Evolutionary conservation across 2,113 vertebrate species (phyloP).

Genomic region (Pachypanchax playfairii): DNA sequence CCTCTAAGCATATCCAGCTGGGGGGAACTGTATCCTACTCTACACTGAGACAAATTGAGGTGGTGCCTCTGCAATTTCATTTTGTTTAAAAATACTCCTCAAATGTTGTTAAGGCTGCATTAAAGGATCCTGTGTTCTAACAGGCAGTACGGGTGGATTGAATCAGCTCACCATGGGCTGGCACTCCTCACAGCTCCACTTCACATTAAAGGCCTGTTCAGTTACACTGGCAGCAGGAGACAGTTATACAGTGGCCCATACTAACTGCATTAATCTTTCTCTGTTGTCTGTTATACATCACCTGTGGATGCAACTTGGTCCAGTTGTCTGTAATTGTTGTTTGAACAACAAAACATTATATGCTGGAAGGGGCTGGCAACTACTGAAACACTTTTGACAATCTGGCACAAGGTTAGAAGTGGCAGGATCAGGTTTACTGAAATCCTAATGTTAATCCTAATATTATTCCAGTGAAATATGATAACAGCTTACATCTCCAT

Average conservation of each 20-base stretch:
- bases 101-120: conserved; percentile 97
- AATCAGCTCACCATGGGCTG: conserved; percentile 81
- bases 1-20: conserved; percentile 56
- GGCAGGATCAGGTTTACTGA: too few relatives aligned
- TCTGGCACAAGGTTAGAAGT: conserved; percentile 3
- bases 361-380: conserved; percentile 33
- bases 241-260: conserved; percentile 47
- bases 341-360: conserved; percentile 66
- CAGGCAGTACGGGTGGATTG: conserved; percentile 83
- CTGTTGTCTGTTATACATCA: conserved; percentile 75
- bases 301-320: conserved; percentile 72
- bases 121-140: conserved; percentile 93
- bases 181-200: conserved; percentile 83
- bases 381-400: conserved; percentile 22
- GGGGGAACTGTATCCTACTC: conserved; percentile 83
- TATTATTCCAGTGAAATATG: too few relatives aligned
- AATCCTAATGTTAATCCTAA: too few relatives aligned
- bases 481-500: too few relatives aligned
- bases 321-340: conserved; percentile 71
- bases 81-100: conserved; percentile 97
- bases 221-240: conserved; percentile 71
- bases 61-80: conserved; percentile 97
- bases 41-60: conserved; percentile 82
- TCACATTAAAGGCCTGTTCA: conserved; percentile 85
- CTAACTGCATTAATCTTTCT: conserved; percentile 76